Evolutionary conservation across 2,113 vertebrate genomes (phyloP).

Genomic region (Bos javanicus): DNA sequence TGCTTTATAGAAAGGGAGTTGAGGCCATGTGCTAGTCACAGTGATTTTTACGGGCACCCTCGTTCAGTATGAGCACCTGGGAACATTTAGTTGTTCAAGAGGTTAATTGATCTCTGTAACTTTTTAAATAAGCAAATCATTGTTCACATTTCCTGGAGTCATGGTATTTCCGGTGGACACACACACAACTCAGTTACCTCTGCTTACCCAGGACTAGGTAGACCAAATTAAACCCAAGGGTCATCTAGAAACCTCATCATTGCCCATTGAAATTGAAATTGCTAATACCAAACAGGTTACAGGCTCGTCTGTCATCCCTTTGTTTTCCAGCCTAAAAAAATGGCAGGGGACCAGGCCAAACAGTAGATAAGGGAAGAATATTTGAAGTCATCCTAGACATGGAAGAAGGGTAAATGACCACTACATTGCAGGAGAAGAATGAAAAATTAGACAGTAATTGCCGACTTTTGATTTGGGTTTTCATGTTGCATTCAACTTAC

Average conservation of each 20-base stretch:
- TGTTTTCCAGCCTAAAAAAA: neutral
- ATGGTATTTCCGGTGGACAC: neutral
- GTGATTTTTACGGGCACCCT: fast-evolving
- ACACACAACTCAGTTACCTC: neutral
- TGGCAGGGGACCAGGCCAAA: neutral
- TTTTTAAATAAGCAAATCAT: neutral
- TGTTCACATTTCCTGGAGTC: neutral
- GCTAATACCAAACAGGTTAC: neutral
- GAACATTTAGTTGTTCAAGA: neutral
- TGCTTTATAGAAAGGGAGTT: fast-evolving
- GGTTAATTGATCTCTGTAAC: neutral
- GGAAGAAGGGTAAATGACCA: neutral
- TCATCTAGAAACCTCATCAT: neutral
- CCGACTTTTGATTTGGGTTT: neutral
- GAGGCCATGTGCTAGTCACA: neutral
- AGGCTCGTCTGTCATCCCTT: neutral
- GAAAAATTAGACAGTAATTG: neutral
- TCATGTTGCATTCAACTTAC: neutral
- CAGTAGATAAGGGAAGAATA: neutral
- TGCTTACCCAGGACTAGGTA: too few species aligned
- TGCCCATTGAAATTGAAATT: neutral
- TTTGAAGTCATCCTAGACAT: fast-evolving
- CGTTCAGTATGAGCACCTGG: neutral
- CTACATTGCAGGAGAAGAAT: fast-evolving
- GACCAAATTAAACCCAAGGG: neutral